Base-by-base conservation (phyloP, 2,113 vertebrate species). In the Phylloscopus trochilus region DNA sequence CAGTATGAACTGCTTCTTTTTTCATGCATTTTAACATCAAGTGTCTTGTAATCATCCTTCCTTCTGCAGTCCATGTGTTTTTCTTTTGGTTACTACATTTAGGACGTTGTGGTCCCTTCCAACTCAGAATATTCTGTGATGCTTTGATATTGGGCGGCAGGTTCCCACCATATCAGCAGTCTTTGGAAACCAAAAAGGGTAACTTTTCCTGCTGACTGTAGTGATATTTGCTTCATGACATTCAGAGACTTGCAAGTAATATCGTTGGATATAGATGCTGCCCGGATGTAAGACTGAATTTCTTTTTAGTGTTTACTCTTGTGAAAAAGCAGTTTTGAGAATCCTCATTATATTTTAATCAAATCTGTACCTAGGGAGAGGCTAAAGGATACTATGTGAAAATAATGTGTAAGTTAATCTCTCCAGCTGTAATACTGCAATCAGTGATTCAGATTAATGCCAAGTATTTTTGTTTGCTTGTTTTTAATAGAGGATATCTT, bases 311-410 rank as follows among this genome's bases (percentile, higher is more conserved):
- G 68, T 88, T 93, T 93, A 74, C 22, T 88, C 51, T 75, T 81
- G 72, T 92, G 96, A 93, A 89, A 90, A 92, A 96, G 49, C 64
- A 68, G 44, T 94, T 91, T 95, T 64, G 55, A 94, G 86, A 73
- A 87, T 89, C 75, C 83, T 94, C 86, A 89, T 95, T 91, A 94
- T 84, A 91, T 90, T 94, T 94, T 93, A 93, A 95, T 96, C 76
- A 83, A 37, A 68, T 92, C 91, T 90, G 30, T 95, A 94, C 76
- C 92, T 95, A 81, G 86, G 76, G 94, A 97, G 80, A 94, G 28
- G 86, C 92, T 92, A 49, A 94, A 87, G 68, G 88, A 94, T 93
- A 63, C 59, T 77, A 3, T 74, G 67, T 83, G 79, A 91, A 89
- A 95, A 91, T 92, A 91, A 87, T 88, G 22, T 26, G 6, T 67